These are phyloP conservation scores for Ormyrus pomaceus DNA, from an alignment of 2,888 invertebrate species.

Conservation along the genomic window DNA sequence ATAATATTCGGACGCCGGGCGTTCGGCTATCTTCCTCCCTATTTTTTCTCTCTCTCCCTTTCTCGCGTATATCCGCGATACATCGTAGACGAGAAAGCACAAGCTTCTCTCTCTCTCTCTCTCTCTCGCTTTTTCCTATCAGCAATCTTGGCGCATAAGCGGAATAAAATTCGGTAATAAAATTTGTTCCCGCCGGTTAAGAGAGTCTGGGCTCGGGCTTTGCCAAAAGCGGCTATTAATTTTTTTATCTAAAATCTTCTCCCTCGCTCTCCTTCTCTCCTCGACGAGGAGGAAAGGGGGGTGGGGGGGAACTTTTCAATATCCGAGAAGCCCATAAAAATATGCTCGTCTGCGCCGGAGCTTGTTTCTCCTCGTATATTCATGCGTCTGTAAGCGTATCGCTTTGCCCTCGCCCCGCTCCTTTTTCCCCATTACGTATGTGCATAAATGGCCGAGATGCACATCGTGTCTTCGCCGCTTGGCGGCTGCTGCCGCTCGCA, in stretches of 20 bases:
- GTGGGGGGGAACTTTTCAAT: conserved; percentile 49
- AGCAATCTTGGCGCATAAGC: conserved; percentile 64
- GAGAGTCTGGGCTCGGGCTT: conserved; percentile 57
- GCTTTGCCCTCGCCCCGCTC: conserved; percentile 43
- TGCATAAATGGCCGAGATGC: conserved; percentile 49
- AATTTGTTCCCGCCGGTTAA: conserved; percentile 75
- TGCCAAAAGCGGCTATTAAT: conserved; percentile 75
- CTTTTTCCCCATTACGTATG: conserved; percentile 59
- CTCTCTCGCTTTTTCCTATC: conserved; percentile 40
- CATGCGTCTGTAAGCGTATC: not conserved
- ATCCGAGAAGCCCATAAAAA: conserved; percentile 52
- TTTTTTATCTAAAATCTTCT: conserved; percentile 73
- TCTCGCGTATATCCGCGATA: conserved; percentile 22
- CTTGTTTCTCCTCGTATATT: conserved; percentile 1
- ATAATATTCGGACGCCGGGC: conserved; percentile 45
- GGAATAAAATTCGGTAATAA: conserved; percentile 75
- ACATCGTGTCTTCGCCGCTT: conserved; percentile 10
- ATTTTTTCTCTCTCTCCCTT: not conserved
- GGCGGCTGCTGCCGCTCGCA: not conserved
- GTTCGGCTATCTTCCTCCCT: conserved; percentile 11
- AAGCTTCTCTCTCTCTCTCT: conserved; percentile 5
- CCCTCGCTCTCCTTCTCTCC: conserved; percentile 30
- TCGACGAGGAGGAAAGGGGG: not conserved
- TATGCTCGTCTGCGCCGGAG: conserved; percentile 7
- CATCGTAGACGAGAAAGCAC: conserved; percentile 16